Base-by-base conservation (phyloP, 2,113 vertebrate genomes). In the Plotosus lineatus region DNA sequence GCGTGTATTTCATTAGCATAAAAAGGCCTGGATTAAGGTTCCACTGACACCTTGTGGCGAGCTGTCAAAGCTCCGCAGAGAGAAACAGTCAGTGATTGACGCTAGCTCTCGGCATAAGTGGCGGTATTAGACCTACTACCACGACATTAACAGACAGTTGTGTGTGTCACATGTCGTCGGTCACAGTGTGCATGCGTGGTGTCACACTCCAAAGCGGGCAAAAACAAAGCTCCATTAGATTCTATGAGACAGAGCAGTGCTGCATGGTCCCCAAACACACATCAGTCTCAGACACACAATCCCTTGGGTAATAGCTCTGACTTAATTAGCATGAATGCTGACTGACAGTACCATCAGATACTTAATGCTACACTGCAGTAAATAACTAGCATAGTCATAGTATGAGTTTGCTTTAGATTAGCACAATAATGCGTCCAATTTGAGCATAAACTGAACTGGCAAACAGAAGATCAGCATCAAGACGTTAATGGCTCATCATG, bases 21-120 rank as follows among this genome's bases (percentile, higher is more conserved):
- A 78, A 83, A 74, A 84, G 23, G 60, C 63, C 38, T 77, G 75
- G 50, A 65, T 85, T 82, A 84, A 63, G 61, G 74, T 83, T 82
- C 76, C 83, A 84, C 83, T 85, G 82, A 84, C 86, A 87, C 82
- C 83, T 80, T 87, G 83, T 84, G 81, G 68, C 63, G 33, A 50
- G 77, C 78, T 51, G 73, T 80, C 72, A 83, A 23, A 79, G 69
- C 58, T 84, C 26, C 28, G 14, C 61, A 71, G 42, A 56, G 66
- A 65, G 48, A 84, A 28, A 2, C 51, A 60, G 38, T 42, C 53
- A 23, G 38, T 79, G 79, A 79, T 31, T 77, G 82, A 75, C 81
- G n/a, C 69, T 38, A 10, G 23, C 46, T 38, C 15, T 23, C 46
- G 2, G 11, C 14, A 6, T 53, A 76, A 28, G 23, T 33, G 19